Conservation (phyloP, 2,797 vertebrate genomes). For the Adrianichthys oophorus region DNA sequence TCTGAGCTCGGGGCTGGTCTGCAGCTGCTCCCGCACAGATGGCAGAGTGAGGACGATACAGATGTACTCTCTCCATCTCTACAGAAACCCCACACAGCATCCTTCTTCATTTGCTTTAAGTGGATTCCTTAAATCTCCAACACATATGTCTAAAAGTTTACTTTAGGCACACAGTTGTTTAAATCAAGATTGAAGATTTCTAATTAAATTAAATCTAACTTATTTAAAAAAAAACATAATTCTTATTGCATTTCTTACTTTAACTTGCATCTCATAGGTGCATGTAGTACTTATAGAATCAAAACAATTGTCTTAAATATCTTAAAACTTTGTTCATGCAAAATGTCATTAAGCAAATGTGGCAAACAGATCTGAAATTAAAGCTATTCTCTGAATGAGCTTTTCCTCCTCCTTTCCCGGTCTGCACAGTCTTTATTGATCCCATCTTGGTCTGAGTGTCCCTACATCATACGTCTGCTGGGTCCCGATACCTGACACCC, state of each 20-base stretch:
- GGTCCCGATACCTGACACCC: constrained; percentile 57
- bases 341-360: neutral
- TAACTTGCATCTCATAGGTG: neutral
- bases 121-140: constrained; percentile 37
- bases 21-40: constrained; percentile 50
- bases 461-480: constrained; percentile 43
- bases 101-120: constrained; percentile 14
- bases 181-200: no score
- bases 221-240: no score
- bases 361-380: neutral
- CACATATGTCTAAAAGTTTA: constrained; percentile 25
- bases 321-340: neutral
- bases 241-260: no score
- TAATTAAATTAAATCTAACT: no score
- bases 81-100: constrained; percentile 5
- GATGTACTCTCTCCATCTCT: constrained; percentile 25
- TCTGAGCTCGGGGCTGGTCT: constrained; percentile 44
- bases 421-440: constrained; percentile 54
- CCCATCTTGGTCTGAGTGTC: constrained; percentile 37
- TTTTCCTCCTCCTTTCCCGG: constrained; percentile 23
- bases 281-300: no score
- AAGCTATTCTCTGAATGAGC: constrained; percentile 13
- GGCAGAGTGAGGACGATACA: constrained; percentile 52
- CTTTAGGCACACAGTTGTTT: neutral
- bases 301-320: no score